These are phyloP conservation scores for Zosterops borbonicus DNA, from an alignment of 2,113 vertebrate species.

Conservation along the genomic window DNA sequence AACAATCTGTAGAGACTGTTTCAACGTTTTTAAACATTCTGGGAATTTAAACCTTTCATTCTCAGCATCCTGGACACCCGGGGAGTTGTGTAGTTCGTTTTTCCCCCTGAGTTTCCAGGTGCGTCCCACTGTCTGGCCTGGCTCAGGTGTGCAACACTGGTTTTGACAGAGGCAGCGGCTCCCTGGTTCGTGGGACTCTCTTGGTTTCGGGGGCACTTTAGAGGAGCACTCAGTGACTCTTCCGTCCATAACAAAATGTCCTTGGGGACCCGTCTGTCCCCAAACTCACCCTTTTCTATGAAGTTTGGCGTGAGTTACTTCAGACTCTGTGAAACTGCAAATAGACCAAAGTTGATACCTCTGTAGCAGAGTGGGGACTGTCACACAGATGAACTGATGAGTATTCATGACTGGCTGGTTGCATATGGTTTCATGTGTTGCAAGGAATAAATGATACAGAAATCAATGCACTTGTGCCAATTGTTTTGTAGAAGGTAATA, in stretches of 20 bases:
- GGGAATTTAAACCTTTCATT: not conserved
- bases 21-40: not conserved
- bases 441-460: not conserved
- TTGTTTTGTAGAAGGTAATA: not conserved
- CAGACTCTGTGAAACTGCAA: not conserved
- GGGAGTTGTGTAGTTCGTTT: fast-evolving
- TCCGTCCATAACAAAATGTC: not conserved
- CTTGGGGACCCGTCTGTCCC: too few species aligned
- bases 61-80: too few species aligned
- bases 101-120: not conserved
- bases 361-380: not conserved
- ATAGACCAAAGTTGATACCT: not conserved
- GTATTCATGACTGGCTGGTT: not conserved
- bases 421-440: not conserved
- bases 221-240: not conserved
- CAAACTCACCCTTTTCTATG: not conserved
- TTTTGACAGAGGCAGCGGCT: not conserved
- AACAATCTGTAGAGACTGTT: not conserved
- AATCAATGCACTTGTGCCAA: not conserved
- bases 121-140: not conserved
- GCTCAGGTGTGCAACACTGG: not conserved
- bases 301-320: not conserved
- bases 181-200: too few species aligned
- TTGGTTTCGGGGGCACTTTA: fast-evolving
- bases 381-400: not conserved